These are phyloP conservation scores for Aspidapion aeneum DNA, from an alignment of 2,888 invertebrate genomes.

Conservation along the genomic window DNA sequence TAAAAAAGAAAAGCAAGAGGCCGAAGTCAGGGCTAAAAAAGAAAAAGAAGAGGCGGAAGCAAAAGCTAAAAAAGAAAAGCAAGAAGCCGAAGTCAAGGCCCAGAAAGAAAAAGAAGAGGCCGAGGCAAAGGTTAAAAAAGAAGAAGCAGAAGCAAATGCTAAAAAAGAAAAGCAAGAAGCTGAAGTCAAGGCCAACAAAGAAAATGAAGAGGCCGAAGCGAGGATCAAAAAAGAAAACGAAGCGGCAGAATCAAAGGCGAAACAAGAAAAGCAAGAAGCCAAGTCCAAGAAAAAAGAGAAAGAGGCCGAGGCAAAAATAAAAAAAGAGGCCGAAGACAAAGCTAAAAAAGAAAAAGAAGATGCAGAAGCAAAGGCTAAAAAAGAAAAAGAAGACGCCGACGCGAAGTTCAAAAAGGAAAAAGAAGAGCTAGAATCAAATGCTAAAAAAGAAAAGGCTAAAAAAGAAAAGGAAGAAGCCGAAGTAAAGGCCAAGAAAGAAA, in stretches of 20 bases:
- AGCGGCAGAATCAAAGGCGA: slow-evolving; percentile 21
- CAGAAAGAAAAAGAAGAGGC: slow-evolving; percentile 19
- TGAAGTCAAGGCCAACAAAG: slow-evolving; percentile 24
- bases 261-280: slow-evolving; percentile 19
- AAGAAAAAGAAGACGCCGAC: slow-evolving; percentile 14
- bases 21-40: slow-evolving; percentile 18
- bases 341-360: slow-evolving; percentile 19
- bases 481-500: slow-evolving; percentile 22
- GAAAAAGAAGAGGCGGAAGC: slow-evolving; percentile 19
- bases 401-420: slow-evolving; percentile 21
- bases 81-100: slow-evolving; percentile 12
- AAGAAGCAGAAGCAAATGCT: slow-evolving; percentile 13
- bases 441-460: slow-evolving; percentile 18
- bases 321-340: slow-evolving; percentile 21
- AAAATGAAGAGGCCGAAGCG: slow-evolving; percentile 22
- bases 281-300: slow-evolving; percentile 21
- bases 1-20: slow-evolving; percentile 18
- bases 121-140: slow-evolving; percentile 13
- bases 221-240: slow-evolving; percentile 25
- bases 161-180: slow-evolving; percentile 22
- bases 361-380: slow-evolving; percentile 18
- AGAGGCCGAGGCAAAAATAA: slow-evolving; percentile 10
- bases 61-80: slow-evolving; percentile 20
- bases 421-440: slow-evolving; percentile 20
- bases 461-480: slow-evolving; percentile 23